Evolutionary conservation across 2,113 vertebrate genomes (phyloP), one percentile per base, ranked within the genome.

Genomic region (Turnix velox): DNA sequence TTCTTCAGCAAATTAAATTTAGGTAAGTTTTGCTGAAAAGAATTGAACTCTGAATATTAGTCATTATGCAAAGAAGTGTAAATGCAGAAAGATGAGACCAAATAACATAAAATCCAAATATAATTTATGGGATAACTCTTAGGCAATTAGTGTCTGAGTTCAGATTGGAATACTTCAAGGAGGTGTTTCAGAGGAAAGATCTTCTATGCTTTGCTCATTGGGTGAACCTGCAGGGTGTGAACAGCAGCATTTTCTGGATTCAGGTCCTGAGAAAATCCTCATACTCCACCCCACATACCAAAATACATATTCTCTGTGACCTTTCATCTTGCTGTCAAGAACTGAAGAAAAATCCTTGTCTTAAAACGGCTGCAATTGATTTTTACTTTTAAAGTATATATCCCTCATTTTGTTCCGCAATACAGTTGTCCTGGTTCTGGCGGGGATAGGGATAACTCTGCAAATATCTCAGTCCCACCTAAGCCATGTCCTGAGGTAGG

Each of bases 21-120:
- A 85, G 45, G 63, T 89, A 87, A 87, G 57, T 91, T 96, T 96
- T 92, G 87, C 86, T 87, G 84, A 96, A 96, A 94, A 89, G 92
- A 95, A 91, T 83, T 92, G 89, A 84, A 35, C 82, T 75, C 48
- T 96, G 92, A 94, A 93, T 88, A 33, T 92, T 94, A 63, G 16
- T 37, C 30, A 25, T 95, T 95, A 95, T 74, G 55, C 66, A 84
- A 94, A 96, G 71, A 94, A 94, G 30, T 78, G 71, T 91, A 96
- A 95, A 93, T 93, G 80, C 73, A 85, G 76, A 19, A 93, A 96
- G 96, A 96, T 72, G 37, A 96, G 94, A 88, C 49, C 73, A 91
- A 97, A 78, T 43, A 92, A 96, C 79, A 33, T 81, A 89, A 96
- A 96, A 95, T 92, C 40, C 45, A 93, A 91, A 85, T 88, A 92